Evolutionary conservation across 2,797 vertebrate genomes (phyloP), one percentile per base, ranked within the genome.

Genomic region (Eidolon dupreanum): DNA sequence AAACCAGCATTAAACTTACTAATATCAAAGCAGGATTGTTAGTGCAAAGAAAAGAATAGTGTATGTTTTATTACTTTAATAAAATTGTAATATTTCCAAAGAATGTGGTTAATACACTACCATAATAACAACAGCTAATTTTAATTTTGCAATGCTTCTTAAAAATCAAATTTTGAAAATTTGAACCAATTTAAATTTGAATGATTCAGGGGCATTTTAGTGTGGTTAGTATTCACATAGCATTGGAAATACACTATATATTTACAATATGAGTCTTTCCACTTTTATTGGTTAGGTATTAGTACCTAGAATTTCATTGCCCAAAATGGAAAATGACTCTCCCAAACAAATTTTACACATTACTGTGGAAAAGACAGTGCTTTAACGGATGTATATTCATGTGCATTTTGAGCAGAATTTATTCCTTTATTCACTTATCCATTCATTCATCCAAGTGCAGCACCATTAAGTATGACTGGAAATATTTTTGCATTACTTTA

Each of bases 31-130:
- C 15, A 84, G 4, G 8, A 15, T 38, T 82, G 11, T 53, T 95
- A 59, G 26, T 79, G 13, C 90, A 20, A 90, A 94, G 53, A 55
- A 87, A 81, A 83, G 4, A 86, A 71, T 59, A 73, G 9, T 57
- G 31, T 22, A 36, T 78, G 24, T 83, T 88, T 90, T 84, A 79
- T 73, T 74, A 79, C 19, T 68, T 95, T 63, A 93, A 93, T 84
- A 91, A 46, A 88, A 11, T 85, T 66, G 17, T 70, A 28, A 73
- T 5, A 2, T 28, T 82, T 92, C 33, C 63, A 19, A 82, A 95
- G 8, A 73, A 89, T 65, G 20, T 82, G 31, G 22, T 92, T 79
- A 74, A 92, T 24, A 75, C 2, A 74, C 36, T 9, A 66, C 8
- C 24, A 89, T 70, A 66, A 77, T 89, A 74, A 73, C 11, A 90